A percentile compares a stretch with the other conserved stretches of the same genome.
Conservation (phyloP, 2,888 invertebrate species). For the Vannuccia rotundouncinata region DNA sequence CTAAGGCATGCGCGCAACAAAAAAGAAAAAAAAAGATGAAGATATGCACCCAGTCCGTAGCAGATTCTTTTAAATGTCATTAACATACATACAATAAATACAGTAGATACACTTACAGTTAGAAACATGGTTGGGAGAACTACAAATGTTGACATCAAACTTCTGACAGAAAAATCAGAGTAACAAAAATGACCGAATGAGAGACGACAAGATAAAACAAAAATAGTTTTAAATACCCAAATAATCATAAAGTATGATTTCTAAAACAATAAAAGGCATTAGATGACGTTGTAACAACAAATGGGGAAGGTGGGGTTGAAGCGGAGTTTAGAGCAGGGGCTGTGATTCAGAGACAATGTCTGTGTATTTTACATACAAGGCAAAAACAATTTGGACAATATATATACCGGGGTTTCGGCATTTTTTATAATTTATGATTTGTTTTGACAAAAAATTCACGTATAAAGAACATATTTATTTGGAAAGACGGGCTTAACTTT, state of each 20-base stretch:
- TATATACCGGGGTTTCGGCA: no score
- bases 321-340: background rate
- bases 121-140: no score
- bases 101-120: background rate
- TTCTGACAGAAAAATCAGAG: background rate
- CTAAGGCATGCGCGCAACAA: background rate
- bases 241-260: no score
- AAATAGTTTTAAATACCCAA: no score
- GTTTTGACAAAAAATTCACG: no score
- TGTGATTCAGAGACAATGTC: background rate
- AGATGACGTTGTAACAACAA: background rate
- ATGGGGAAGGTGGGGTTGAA: background rate
- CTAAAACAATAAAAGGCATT: background rate
- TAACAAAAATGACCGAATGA: no score
- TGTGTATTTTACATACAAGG: background rate
- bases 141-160: background rate
- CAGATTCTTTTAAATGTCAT: background rate
- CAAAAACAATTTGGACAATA: background rate
- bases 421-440: no score
- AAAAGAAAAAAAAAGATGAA: background rate
- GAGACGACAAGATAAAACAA: no score
- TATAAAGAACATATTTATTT: no score
- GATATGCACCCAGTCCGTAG: background rate
- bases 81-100: background rate
- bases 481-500: no score